Percentiles rank a stretch among this genome's conserved stretches.
These are phyloP conservation scores for Caradrina clavipalpis DNA, from an alignment of 2,888 invertebrate species.

Conservation along the genomic window DNA sequence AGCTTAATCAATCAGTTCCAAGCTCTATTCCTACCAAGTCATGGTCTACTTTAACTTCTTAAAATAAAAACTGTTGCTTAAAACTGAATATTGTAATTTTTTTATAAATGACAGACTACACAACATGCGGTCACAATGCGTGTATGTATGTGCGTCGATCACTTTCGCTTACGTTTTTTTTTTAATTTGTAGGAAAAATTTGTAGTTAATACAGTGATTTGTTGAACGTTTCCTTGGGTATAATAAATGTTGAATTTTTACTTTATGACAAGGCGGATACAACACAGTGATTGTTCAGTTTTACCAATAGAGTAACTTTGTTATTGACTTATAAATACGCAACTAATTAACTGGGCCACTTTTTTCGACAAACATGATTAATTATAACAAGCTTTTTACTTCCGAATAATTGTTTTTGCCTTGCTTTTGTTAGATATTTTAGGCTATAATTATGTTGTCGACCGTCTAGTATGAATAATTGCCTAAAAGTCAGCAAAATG, in stretches of 20 bases:
- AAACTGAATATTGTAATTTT: neutral
- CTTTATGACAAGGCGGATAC: constrained; percentile 50
- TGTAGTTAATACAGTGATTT: constrained; percentile 36
- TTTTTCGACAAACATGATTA: constrained; percentile 46
- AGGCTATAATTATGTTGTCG: constrained; percentile 14
- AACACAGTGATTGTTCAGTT: constrained; percentile 19
- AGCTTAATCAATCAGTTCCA: too few species aligned
- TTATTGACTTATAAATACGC: constrained; percentile 31
- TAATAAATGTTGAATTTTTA: constrained; percentile 16
- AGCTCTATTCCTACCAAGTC: too few species aligned
- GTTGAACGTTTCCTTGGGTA: constrained; percentile 33
- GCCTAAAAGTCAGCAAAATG: constrained; percentile 19
- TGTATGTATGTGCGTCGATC: neutral
- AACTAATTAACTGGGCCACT: constrained; percentile 31
- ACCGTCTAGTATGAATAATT: constrained; percentile 6
- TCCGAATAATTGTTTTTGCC: constrained; percentile 20
- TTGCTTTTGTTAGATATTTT: constrained; percentile 19
- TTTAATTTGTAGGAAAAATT: constrained; percentile 29
- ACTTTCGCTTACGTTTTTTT: neutral
- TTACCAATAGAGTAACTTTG: constrained; percentile 20
- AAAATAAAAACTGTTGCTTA: too few species aligned
- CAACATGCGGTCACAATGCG: neutral
- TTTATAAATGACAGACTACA: neutral
- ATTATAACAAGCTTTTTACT: constrained; percentile 27
- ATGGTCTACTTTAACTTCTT: too few species aligned